Percentiles rank a stretch among this genome's conserved stretches.
Evolutionary conservation across 2,888 invertebrate species (phyloP).

Genomic region (Polydrusus cervinus): DNA sequence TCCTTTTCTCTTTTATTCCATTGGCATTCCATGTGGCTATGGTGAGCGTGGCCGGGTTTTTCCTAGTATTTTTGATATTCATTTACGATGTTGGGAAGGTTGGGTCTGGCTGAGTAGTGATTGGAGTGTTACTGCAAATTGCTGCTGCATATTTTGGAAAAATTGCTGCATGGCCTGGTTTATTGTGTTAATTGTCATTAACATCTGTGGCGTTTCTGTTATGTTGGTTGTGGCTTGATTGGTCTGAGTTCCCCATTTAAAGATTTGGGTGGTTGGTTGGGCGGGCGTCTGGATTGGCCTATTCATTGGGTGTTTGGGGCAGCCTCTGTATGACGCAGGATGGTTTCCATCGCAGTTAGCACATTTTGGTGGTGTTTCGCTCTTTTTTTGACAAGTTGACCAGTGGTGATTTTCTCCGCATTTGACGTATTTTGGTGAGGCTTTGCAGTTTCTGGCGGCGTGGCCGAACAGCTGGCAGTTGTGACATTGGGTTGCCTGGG

Average conservation of each 20-base stretch:
- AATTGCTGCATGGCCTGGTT: neutral
- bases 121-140: neutral
- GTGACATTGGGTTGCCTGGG: neutral
- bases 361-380: constrained; percentile 1
- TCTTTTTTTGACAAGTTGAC: neutral
- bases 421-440: neutral
- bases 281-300: neutral
- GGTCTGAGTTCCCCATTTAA: constrained; percentile 25
- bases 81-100: too few species aligned
- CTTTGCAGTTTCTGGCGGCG: neutral
- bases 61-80: too few species aligned
- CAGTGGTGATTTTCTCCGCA: neutral
- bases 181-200: neutral
- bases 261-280: neutral
- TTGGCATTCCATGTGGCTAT: neutral
- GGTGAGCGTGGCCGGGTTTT: neutral
- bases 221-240: neutral
- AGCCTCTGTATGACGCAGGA: constrained; percentile 35
- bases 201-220: neutral
- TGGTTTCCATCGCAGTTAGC: constrained; percentile 24
- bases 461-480: neutral
- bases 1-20: neutral
- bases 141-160: neutral
- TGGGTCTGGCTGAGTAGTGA: neutral
- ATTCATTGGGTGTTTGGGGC: constrained; percentile 11